Evolutionary conservation across 2,888 invertebrate genomes (phyloP).

Genomic region (Eupithecia centaureata): DNA sequence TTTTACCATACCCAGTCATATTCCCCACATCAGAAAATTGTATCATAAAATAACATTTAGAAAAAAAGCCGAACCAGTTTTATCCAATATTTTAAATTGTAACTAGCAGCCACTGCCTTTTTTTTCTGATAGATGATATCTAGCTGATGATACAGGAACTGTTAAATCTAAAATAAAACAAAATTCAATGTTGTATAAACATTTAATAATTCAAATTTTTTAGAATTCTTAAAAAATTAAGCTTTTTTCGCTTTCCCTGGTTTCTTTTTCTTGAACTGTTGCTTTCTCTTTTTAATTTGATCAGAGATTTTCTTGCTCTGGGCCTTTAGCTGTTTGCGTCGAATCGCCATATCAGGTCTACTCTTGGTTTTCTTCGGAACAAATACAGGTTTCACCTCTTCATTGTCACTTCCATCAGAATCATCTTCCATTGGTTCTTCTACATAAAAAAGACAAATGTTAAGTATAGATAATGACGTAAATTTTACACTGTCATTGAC

Average conservation of each 20-base stretch:
- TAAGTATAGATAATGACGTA: neutral
- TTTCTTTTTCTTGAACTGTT: conserved; percentile 71
- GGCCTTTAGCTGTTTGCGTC: conserved; percentile 77
- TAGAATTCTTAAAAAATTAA: neutral
- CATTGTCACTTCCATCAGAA: conserved; percentile 47
- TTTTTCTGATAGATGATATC: neutral
- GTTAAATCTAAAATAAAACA: neutral
- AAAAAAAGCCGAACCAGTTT: neutral
- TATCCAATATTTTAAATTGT: neutral
- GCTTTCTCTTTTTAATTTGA: conserved; percentile 77
- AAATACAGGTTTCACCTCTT: conserved; percentile 51
- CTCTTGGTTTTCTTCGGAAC: conserved; percentile 63
- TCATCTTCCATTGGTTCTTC: conserved; percentile 66
- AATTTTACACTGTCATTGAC: neutral
- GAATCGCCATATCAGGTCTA: conserved; percentile 74
- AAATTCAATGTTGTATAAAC: neutral
- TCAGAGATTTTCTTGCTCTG: conserved; percentile 77
- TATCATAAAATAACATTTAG: neutral
- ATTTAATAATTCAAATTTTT: neutral
- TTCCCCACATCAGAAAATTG: neutral
- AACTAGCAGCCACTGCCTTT: neutral
- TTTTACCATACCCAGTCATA: no score
- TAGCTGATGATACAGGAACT: neutral
- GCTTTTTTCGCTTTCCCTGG: conserved; percentile 44
- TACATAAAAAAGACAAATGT: conserved; percentile 50